Base-by-base conservation (phyloP, 2,113 vertebrate genomes). In the Panthera uncia region DNA sequence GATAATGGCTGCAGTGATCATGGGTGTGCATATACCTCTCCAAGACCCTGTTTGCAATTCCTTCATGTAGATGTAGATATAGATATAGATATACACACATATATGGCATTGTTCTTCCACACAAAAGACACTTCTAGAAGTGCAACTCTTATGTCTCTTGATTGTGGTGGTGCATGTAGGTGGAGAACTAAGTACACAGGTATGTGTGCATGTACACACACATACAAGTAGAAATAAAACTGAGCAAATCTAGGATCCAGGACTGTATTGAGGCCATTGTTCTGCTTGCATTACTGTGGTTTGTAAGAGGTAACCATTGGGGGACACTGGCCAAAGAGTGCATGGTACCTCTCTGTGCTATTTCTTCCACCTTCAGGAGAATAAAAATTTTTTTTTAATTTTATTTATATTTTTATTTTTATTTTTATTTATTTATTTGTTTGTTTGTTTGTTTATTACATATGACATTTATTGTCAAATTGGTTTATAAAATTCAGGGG, bases 191-290 rank as follows among this genome's bases (percentile, higher is more conserved):
- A 88, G 55, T 10, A 7, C 7, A n/a, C 9, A 33, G 16, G 45
- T 21, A 31, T 13, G 4, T 12, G 33, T 3, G 14, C 36, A 10
- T 3, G 3, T 9, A 33, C 14, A 13, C 48, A 88, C 66, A 21
- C 5, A 66, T 14, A 50, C 1, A 1, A 15, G 6, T 11, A 55
- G 45, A 74, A 7, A 52, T 29, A 23, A 57, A 41, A 29, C 15
- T 11, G 74, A 61, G 38, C 16, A n/a, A 25, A 6, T 25, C 41
- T 78, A n/a, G 61, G 50, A 68, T 23, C 38, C 41, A 63, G 36
- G 41, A 11, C 5, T 0, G 6, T 10, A 5, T 33, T 12, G 7
- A 1, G 3, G 16, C 38, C 69, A 52, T 11, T 33, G 14, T 25
- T 9, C 29, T n/a, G 16, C 68, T 1, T n/a, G 5, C 4, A 4